A percentile compares a stretch with the other conserved stretches of the same genome.
These are phyloP conservation scores for Drepanosiphum platanoidis DNA, from an alignment of 2,888 invertebrate genomes.

Conservation along the genomic window DNA sequence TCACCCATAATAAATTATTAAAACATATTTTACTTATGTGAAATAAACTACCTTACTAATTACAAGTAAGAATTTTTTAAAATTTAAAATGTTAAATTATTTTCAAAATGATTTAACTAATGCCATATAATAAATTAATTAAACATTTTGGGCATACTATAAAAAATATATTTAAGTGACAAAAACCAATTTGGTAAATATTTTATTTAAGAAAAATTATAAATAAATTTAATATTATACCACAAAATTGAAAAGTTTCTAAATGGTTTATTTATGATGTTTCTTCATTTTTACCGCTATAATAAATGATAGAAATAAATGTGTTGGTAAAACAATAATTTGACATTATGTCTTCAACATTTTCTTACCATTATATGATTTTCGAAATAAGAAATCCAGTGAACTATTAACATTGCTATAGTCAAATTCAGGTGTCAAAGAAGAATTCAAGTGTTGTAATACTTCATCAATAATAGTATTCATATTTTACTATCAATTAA, in stretches of 20 bases:
- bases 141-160: too few relatives aligned
- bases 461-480: slow-evolving; percentile 10
- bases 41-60: not conserved
- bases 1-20: not conserved
- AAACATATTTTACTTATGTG: not conserved
- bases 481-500: not conserved
- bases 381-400: slow-evolving; percentile 45
- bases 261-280: too few relatives aligned
- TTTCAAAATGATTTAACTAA: not conserved
- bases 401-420: slow-evolving; percentile 27
- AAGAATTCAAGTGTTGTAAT: slow-evolving; percentile 34
- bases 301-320: not conserved
- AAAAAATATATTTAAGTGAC: too few relatives aligned
- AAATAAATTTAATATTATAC: too few relatives aligned
- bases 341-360: not conserved
- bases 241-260: too few relatives aligned
- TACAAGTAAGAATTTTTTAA: not conserved
- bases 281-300: too few relatives aligned
- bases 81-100: not conserved
- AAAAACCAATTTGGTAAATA: not conserved
- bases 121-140: not conserved
- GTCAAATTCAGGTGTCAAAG: slow-evolving; percentile 18
- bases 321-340: not conserved
- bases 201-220: not conserved
- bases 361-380: slow-evolving; percentile 41